phyloP scores from a whole-genome alignment of 2,797 vertebrate genomes.

The Falco columbarius region DNA sequence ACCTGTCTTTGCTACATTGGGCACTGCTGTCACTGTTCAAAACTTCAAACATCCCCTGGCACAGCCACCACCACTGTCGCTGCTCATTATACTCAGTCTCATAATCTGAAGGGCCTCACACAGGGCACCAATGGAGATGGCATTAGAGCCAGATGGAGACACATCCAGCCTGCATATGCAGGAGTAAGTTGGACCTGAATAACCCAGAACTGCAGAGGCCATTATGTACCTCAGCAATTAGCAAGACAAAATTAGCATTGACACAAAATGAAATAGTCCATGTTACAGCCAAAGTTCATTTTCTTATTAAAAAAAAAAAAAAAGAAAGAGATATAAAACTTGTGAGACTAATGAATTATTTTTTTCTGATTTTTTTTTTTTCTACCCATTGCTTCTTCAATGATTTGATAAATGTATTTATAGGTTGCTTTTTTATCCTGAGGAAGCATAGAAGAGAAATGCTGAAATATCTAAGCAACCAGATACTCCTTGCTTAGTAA shows the following conservation, averaged over 20 bases:
- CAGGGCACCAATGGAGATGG: neutral
- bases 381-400: neutral
- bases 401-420: neutral
- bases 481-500: neutral
- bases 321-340: no score
- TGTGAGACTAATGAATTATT: neutral
- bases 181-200: neutral
- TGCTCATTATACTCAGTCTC: no score
- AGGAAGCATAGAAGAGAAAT: neutral
- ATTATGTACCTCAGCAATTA: neutral
- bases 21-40: no score
- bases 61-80: no score
- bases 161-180: neutral
- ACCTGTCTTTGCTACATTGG: no score
- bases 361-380: neutral
- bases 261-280: neutral
- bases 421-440: neutral
- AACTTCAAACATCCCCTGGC: no score
- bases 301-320: neutral
- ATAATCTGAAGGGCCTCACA: no score
- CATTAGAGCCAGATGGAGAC: neutral
- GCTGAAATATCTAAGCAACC: neutral
- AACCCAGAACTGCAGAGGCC: neutral
- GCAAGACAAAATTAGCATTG: neutral
- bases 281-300: neutral